phyloP scores from a whole-genome alignment of 2,888 invertebrate genomes.

The Leptinotarsa peninsularis region DNA sequence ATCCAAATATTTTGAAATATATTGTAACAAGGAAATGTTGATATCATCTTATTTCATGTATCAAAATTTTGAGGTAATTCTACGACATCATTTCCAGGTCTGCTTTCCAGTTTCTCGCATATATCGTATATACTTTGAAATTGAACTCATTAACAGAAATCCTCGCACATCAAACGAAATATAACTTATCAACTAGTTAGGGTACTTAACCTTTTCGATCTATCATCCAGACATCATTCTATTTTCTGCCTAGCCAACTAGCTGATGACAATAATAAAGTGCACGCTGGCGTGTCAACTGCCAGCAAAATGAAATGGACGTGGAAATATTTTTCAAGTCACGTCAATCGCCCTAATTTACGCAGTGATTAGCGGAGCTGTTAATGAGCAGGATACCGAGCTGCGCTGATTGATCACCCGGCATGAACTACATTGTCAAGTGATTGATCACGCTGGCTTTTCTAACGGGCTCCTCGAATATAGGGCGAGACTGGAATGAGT shows the following conservation, averaged over 20 bases:
- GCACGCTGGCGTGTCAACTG: constrained; percentile 40
- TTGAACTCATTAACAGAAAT: neutral
- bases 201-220: neutral
- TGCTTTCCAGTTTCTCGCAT: no score
- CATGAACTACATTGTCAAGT: constrained; percentile 59
- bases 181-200: neutral
- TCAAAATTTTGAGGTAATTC: no score
- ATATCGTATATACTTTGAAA: no score
- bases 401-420: constrained; percentile 59
- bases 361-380: constrained; percentile 55
- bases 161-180: neutral
- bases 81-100: no score
- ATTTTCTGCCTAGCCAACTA: constrained; percentile 4
- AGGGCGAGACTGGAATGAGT: neutral
- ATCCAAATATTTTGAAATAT: no score
- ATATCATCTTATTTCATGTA: no score
- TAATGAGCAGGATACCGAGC: constrained; percentile 55
- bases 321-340: constrained; percentile 50
- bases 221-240: neutral
- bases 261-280: constrained; percentile 33
- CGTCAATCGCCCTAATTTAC: constrained; percentile 48
- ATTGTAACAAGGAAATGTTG: no score
- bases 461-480: constrained; percentile 4
- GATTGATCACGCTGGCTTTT: constrained; percentile 58
- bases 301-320: constrained; percentile 44